Percentiles rank a stretch among this genome's conserved stretches.
These are phyloP conservation scores for Cheilosia vulpina DNA, from an alignment of 2,888 invertebrate genomes.

Conservation along the genomic window DNA sequence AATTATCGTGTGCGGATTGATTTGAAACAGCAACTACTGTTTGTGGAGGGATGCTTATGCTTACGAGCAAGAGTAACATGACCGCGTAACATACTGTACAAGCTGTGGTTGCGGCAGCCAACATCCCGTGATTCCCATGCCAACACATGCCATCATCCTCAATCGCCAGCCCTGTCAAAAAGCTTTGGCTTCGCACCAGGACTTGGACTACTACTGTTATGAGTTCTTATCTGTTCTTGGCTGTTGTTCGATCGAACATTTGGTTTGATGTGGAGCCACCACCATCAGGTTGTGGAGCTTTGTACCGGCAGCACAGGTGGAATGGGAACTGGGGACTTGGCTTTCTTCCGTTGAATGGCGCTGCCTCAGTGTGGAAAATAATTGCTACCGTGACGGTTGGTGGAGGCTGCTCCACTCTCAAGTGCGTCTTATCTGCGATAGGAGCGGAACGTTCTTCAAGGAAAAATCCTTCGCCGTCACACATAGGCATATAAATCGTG, in stretches of 20 bases:
- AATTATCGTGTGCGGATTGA: conserved; percentile 53
- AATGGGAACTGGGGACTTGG: conserved; percentile 14
- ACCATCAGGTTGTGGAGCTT: conserved; percentile 31
- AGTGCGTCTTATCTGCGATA: conserved; percentile 33
- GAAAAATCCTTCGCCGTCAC: conserved; percentile 43
- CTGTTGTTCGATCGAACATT: conserved; percentile 33
- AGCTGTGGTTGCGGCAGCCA: not conserved
- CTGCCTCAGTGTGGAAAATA: conserved; percentile 56
- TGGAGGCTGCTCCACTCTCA: conserved; percentile 8
- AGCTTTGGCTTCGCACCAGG: conserved; percentile 22
- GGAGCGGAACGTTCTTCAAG: conserved; percentile 42
- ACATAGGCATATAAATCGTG: conserved; percentile 74
- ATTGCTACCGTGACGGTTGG: conserved; percentile 58
- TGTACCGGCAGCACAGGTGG: not conserved
- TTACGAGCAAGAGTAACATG: conserved; percentile 44
- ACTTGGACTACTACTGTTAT: not conserved
- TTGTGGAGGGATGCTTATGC: conserved; percentile 57
- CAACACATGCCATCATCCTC: too few species aligned
- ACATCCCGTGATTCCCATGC: not conserved
- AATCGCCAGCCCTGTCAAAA: conserved; percentile 1
- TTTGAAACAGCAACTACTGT: conserved; percentile 46
- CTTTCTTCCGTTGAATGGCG: conserved; percentile 8
- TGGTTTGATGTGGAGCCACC: conserved; percentile 18
- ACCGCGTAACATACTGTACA: conserved; percentile 39
- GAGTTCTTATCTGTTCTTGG: conserved; percentile 43